These are phyloP conservation scores for Cosmorhoe ocellata DNA, from an alignment of 2,888 invertebrate species.

Conservation along the genomic window DNA sequence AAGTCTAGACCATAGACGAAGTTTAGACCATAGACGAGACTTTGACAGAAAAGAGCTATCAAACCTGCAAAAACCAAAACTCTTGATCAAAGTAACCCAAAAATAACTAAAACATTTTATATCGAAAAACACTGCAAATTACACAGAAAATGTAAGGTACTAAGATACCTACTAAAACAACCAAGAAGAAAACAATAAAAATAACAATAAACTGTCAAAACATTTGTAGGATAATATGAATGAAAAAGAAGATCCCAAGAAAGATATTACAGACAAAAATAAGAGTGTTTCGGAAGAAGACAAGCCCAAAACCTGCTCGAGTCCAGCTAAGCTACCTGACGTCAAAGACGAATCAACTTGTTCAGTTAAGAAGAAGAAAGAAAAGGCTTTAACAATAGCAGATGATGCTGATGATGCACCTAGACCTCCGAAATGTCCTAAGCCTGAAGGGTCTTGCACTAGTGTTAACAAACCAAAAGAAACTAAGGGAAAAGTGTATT, in stretches of 20 bases:
- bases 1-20: too few relatives aligned
- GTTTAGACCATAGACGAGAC: too few relatives aligned
- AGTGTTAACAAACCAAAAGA: not conserved
- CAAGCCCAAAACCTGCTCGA: not conserved
- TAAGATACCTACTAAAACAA: too few relatives aligned
- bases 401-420: constrained; percentile 5
- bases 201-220: not conserved
- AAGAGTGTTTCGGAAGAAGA: too few relatives aligned
- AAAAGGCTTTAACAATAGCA: constrained; percentile 2
- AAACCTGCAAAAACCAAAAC: too few relatives aligned
- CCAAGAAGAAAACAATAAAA: not conserved
- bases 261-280: not conserved
- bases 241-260: not conserved
- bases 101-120: too few relatives aligned
- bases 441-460: not conserved
- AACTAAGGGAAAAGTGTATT: constrained; percentile 8
- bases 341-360: constrained; percentile 1
- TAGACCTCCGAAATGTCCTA: constrained; percentile 18
- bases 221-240: not conserved
- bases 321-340: not conserved
- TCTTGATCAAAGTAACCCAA: too few relatives aligned
- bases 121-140: too few relatives aligned
- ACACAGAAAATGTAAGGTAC: too few relatives aligned
- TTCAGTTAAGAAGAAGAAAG: not conserved
- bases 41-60: too few relatives aligned